These are phyloP conservation scores for Pachyseris speciosa DNA, from an alignment of 64 coral and sea anemone genomes.

Conservation along the genomic window DNA sequence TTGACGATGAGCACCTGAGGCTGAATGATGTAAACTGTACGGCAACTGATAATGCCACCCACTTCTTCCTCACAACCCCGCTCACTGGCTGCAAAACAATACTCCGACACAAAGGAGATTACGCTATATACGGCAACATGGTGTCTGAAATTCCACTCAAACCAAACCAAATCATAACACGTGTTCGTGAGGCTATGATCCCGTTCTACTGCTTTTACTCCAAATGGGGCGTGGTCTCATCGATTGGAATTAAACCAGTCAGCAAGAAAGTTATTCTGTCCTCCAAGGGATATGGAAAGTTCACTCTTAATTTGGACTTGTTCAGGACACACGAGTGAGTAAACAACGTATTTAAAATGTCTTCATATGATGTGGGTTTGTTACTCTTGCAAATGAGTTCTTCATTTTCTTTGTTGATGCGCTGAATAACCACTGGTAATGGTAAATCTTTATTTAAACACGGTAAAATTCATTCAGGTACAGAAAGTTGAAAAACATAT, in stretches of 20 bases:
- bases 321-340: neutral
- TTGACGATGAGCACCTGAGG: constrained; percentile 69
- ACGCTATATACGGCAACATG: constrained; percentile 87
- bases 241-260: constrained; percentile 7
- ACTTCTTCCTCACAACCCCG: constrained; percentile 65
- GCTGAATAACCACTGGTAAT: no score
- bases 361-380: neutral
- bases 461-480: no score
- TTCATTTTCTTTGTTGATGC: no score
- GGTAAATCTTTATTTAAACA: no score
- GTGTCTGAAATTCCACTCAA: constrained; percentile 24
- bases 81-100: constrained; percentile 74
- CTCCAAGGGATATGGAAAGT: constrained; percentile 8
- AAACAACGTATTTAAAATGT: neutral
- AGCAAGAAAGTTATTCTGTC: constrained; percentile 31
- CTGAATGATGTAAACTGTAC: constrained; percentile 71
- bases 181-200: constrained; percentile 28
- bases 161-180: constrained; percentile 25
- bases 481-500: no score
- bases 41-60: constrained; percentile 74
- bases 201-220: constrained; percentile 69
- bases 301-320: constrained; percentile 4
- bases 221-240: constrained; percentile 39
- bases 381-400: no score
- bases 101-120: constrained; percentile 62